Percentiles rank a stretch among this genome's conserved stretches.
These are phyloP conservation scores for Dicyrtoma fusca DNA, from an alignment of 2,888 invertebrate species.

Conservation along the genomic window DNA sequence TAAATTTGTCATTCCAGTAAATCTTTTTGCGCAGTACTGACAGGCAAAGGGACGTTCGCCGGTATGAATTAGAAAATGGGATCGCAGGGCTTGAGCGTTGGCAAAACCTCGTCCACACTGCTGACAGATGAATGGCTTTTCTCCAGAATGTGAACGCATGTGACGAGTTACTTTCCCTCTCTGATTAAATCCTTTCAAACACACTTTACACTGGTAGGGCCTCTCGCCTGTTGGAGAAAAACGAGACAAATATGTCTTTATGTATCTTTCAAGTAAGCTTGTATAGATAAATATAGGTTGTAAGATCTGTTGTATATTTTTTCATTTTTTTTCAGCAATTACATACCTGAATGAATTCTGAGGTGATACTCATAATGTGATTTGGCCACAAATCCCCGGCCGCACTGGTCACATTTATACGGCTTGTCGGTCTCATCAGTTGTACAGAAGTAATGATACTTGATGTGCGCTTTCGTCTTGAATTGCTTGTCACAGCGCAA, in stretches of 20 bases:
- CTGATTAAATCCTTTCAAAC: slow-evolving; percentile 71
- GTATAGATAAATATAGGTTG: not conserved
- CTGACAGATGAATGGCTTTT: slow-evolving; percentile 48
- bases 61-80: slow-evolving; percentile 55
- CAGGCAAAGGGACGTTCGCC: slow-evolving; percentile 66
- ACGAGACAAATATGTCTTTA: too few species aligned
- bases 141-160: slow-evolving; percentile 66
- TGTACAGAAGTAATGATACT: slow-evolving; percentile 51
- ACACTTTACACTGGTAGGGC: slow-evolving; percentile 67
- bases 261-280: too few species aligned
- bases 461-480: slow-evolving; percentile 56
- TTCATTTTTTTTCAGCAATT: too few species aligned
- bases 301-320: too few species aligned
- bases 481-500: slow-evolving; percentile 71
- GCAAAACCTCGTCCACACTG: slow-evolving; percentile 39
- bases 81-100: slow-evolving; percentile 37
- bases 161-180: slow-evolving; percentile 73
- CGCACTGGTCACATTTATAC: slow-evolving; percentile 63
- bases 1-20: slow-evolving; percentile 69
- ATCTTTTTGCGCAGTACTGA: slow-evolving; percentile 67
- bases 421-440: slow-evolving; percentile 60
- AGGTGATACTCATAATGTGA: slow-evolving; percentile 75
- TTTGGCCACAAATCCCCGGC: slow-evolving; percentile 68
- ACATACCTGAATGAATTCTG: slow-evolving; percentile 67
- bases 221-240: slow-evolving; percentile 58